A percentile compares a stretch with the other conserved stretches of the same genome.
phyloP scores from a whole-genome alignment of 2,113 vertebrate genomes.

The Macroglossus sobrinus region DNA sequence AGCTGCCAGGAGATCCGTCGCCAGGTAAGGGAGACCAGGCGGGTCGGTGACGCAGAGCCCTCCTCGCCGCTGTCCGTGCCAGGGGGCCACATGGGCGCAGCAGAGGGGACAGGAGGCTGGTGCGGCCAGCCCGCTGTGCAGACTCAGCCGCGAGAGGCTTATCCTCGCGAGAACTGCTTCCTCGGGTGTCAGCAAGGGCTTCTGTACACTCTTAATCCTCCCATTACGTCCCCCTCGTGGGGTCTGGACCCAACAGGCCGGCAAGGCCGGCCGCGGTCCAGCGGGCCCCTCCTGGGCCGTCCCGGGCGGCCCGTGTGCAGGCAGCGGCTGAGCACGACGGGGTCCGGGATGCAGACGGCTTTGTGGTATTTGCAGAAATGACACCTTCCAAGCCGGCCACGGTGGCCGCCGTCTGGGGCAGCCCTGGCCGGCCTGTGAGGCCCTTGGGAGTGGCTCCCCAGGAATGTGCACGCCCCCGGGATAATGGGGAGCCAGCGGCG shows the following conservation, averaged over 20 bases:
- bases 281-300: not conserved
- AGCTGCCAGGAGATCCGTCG: not conserved
- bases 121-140: too few species aligned
- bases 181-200: not conserved
- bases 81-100: not conserved
- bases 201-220: not conserved
- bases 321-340: not conserved
- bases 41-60: not conserved
- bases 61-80: too few species aligned
- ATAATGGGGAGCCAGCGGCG: not conserved
- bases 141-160: not conserved
- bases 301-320: not conserved
- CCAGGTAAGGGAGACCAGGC: rapidly evolving
- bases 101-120: not conserved
- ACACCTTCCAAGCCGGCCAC: not conserved
- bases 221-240: not conserved
- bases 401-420: not conserved
- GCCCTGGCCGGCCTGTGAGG: not conserved
- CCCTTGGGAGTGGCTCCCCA: not conserved
- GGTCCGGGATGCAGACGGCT: not conserved
- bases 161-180: not conserved
- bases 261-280: not conserved
- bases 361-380: not conserved
- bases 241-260: not conserved
- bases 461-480: rapidly evolving